Conservation (phyloP, 2,113 vertebrate genomes). For the Alligator sinensis region DNA sequence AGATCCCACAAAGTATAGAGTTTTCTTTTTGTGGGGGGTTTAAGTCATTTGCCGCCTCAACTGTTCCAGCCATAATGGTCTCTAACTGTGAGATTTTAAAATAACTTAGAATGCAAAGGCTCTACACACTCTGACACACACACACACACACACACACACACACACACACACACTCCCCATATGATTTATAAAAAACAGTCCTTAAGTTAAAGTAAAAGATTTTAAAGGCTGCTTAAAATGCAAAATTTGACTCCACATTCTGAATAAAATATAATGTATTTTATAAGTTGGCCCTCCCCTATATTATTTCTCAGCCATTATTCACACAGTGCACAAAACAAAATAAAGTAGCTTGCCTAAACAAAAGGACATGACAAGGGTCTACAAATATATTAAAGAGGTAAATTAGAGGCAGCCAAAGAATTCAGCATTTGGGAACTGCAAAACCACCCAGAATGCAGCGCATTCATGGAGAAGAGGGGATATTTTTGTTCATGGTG, state of each 20-base stretch:
- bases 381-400: slow-evolving; percentile 35
- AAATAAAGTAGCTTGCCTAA: slow-evolving; percentile 17
- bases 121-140: neutral
- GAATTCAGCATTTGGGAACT: slow-evolving; percentile 17
- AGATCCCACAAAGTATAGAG: too few species aligned
- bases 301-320: neutral
- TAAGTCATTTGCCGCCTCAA: neutral
- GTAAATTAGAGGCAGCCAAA: slow-evolving; percentile 44
- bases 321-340: neutral
- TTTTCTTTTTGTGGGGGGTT: neutral
- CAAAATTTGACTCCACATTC: fast-evolving
- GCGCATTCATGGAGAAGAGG: neutral
- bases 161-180: neutral
- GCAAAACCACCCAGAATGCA: neutral
- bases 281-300: neutral
- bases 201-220: neutral
- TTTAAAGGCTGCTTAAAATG: neutral
- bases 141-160: neutral
- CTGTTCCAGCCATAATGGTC: neutral
- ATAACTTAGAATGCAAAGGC: neutral
- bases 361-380: neutral
- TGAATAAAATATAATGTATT: neutral
- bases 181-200: neutral
- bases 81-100: neutral
- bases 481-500: slow-evolving; percentile 13